Conservation (phyloP, 1,140 invertebrate species). For the Calycopis cecrops region DNA sequence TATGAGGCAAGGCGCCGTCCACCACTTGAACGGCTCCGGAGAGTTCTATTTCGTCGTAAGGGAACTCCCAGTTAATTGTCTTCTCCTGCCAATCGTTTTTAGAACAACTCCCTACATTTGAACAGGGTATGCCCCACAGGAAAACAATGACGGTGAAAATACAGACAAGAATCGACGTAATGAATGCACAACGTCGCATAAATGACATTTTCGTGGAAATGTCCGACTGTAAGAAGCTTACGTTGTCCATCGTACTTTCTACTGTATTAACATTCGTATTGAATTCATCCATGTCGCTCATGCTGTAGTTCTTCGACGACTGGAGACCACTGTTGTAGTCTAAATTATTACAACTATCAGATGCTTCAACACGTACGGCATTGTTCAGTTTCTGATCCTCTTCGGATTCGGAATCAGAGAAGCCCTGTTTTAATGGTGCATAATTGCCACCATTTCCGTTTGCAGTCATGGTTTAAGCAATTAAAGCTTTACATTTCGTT, state of each 20-base stretch:
- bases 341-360: constrained; percentile 71
- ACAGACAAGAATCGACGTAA: constrained; percentile 82
- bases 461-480: constrained; percentile 49
- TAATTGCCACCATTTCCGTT: constrained; percentile 78
- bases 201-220: constrained; percentile 76
- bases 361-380: constrained; percentile 43
- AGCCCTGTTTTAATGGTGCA: constrained; percentile 81
- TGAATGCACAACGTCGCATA: constrained; percentile 79
- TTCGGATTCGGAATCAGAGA: constrained; percentile 84
- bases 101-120: constrained; percentile 78
- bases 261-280: constrained; percentile 75
- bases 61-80: constrained; percentile 81
- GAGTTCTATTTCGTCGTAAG: constrained; percentile 82
- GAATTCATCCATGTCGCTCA: constrained; percentile 64
- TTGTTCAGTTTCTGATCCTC: constrained; percentile 75
- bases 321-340: constrained; percentile 74
- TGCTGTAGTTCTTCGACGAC: constrained; percentile 60
- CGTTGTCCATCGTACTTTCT: constrained; percentile 69
- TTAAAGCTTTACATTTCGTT: constrained; percentile 18
- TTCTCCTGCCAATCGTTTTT: constrained; percentile 69
- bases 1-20: constrained; percentile 75
- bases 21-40: constrained; percentile 83
- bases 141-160: constrained; percentile 82
- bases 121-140: constrained; percentile 84
- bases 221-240: constrained; percentile 75